These are phyloP conservation scores for Rhinichthys klamathensis DNA, from an alignment of 2,113 vertebrate species.

Conservation along the genomic window DNA sequence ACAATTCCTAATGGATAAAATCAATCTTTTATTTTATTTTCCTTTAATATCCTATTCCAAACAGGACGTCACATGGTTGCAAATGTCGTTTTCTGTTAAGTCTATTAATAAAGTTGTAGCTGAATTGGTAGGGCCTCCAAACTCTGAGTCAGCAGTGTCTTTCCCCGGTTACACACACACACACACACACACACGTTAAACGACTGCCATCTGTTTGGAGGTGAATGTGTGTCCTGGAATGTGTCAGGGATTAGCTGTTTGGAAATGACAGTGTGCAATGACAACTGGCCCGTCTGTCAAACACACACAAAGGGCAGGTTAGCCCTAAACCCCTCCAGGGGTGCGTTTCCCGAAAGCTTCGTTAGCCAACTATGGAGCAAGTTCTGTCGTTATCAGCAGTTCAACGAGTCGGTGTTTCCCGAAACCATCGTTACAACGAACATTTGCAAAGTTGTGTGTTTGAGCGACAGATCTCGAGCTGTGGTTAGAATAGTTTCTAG, in stretches of 20 bases:
- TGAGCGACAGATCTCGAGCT: too few species aligned
- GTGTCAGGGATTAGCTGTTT: too few species aligned
- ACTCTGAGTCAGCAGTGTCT: not conserved
- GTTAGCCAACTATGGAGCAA: too few species aligned
- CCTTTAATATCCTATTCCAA: not conserved
- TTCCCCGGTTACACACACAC: not conserved
- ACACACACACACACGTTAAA: not conserved
- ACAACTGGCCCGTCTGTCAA: not conserved
- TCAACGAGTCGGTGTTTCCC: too few species aligned
- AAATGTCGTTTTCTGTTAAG: not conserved
- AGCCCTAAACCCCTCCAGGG: not conserved
- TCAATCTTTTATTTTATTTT: not conserved
- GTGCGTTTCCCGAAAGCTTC: too few species aligned
- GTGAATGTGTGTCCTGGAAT: not conserved
- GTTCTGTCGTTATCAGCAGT: too few species aligned
- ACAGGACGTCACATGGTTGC: not conserved
- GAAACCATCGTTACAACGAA: too few species aligned
- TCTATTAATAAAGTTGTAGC: too few species aligned
- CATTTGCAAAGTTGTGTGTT: too few species aligned
- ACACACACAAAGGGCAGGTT: not conserved
- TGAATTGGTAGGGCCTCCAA: too few species aligned
- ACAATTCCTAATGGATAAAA: not conserved
- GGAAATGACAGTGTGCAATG: slow-evolving; percentile 17
- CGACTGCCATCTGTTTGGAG: slow-evolving; percentile 24
- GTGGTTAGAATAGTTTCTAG: too few species aligned